phyloP scores from a whole-genome alignment of 2,113 vertebrate genomes.

The Pantherophis guttatus region DNA sequence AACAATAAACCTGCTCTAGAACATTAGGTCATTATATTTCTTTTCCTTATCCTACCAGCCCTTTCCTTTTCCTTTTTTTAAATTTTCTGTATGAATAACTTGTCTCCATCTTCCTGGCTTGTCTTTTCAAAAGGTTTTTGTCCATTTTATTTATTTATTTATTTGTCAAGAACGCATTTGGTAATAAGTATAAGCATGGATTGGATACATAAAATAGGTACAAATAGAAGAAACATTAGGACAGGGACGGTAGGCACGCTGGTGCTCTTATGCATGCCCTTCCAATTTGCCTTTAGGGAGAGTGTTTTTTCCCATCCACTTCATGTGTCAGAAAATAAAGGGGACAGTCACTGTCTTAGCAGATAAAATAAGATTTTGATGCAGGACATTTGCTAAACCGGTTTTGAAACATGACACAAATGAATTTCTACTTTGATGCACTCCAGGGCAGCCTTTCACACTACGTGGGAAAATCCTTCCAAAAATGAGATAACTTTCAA shows the following conservation, averaged over 20 bases:
- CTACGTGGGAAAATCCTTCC: neutral
- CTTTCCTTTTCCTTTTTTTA: neutral
- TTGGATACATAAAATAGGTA: too few relatives aligned
- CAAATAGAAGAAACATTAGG: too few relatives aligned
- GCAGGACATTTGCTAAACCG: neutral
- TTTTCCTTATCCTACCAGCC: neutral
- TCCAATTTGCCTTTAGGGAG: neutral
- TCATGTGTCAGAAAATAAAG: neutral
- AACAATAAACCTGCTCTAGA: neutral
- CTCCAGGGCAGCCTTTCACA: neutral
- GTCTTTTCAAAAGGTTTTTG: neutral
- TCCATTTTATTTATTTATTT: neutral
- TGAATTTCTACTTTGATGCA: neutral
- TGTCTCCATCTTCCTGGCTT: neutral
- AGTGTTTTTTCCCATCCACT: neutral
- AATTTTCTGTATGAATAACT: neutral
- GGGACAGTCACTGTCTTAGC: neutral
- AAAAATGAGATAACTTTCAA: neutral
- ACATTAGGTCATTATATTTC: neutral
- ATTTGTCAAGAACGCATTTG: too few relatives aligned
- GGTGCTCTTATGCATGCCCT: too few relatives aligned
- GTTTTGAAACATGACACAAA: neutral
- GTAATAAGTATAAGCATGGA: too few relatives aligned
- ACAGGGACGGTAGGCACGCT: too few relatives aligned
- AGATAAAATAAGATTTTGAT: neutral